Percentiles rank a stretch among this genome's conserved stretches.
phyloP scores from a whole-genome alignment of 2,113 vertebrate genomes.

The Dryoscopus gambensis region DNA sequence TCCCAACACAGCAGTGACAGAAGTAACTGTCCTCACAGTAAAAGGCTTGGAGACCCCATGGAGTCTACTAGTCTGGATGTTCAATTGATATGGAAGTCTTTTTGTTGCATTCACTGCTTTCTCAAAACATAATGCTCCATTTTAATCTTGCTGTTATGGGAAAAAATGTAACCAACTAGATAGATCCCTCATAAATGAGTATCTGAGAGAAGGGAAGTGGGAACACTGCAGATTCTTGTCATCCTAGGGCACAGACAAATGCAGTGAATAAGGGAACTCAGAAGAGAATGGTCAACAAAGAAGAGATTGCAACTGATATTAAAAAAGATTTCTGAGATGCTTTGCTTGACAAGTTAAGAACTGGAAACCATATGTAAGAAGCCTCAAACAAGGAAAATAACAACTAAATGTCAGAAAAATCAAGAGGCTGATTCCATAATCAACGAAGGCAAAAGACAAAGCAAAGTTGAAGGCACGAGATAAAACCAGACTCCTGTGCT shows the following conservation, averaged over 20 bases:
- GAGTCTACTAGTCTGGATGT: neutral
- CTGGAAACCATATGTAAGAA: neutral
- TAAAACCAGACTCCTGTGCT: neutral
- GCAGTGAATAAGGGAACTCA: neutral
- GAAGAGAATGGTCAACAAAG: neutral
- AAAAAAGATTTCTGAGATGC: neutral
- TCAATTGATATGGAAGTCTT: neutral
- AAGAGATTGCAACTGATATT: neutral
- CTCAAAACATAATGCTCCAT: neutral
- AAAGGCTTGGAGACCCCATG: neutral
- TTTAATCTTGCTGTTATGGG: neutral
- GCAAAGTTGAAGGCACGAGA: neutral
- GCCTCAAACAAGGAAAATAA: neutral
- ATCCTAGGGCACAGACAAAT: neutral
- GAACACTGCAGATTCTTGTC: neutral
- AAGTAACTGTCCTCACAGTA: neutral
- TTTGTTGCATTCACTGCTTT: neutral
- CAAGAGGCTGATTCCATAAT: neutral
- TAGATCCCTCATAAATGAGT: neutral
- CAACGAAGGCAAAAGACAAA: neutral
- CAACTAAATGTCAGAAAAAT: slow-evolving; percentile 8
- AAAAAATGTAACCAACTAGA: neutral
- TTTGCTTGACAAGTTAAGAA: neutral
- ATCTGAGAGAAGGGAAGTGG: neutral
- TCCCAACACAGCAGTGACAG: neutral